Evolutionary conservation across 2,113 vertebrate species (phyloP).

Genomic region (Lepisosteus oculatus): DNA sequence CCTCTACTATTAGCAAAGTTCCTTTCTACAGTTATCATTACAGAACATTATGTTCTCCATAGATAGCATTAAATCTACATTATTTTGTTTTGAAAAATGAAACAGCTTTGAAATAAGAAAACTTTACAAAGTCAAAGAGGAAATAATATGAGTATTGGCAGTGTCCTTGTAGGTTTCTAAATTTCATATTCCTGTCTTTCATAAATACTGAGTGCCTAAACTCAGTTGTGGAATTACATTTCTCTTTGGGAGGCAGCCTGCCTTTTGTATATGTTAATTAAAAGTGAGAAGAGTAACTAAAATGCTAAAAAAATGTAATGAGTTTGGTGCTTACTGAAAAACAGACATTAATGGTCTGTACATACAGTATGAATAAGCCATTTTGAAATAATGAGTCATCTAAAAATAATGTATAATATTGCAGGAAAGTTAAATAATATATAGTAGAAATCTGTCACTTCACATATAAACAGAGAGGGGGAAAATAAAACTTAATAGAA

Average conservation of each 20-base stretch:
- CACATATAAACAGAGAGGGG: background rate
- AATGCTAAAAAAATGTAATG: conserved; percentile 9
- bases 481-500: background rate
- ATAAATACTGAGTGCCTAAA: conserved; percentile 17
- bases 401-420: background rate
- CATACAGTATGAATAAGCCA: conserved; percentile 11
- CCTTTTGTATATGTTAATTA: conserved; percentile 25
- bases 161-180: conserved; percentile 27
- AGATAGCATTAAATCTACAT: background rate
- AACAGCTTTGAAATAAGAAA: background rate
- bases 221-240: conserved; percentile 24
- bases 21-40: background rate
- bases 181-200: conserved; percentile 12
- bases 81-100: conserved; percentile 8
- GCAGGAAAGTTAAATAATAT: background rate
- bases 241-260: conserved; percentile 22
- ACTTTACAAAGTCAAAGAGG: conserved; percentile 10
- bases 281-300: conserved; percentile 4
- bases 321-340: background rate
- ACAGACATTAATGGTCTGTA: no score
- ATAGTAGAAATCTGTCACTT: background rate
- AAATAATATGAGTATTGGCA: conserved; percentile 46
- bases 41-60: background rate
- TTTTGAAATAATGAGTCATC: conserved; percentile 6
- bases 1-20: background rate